Evolutionary conservation across 2,113 vertebrate species (phyloP).

Genomic region (Emydocephalus ijimae): DNA sequence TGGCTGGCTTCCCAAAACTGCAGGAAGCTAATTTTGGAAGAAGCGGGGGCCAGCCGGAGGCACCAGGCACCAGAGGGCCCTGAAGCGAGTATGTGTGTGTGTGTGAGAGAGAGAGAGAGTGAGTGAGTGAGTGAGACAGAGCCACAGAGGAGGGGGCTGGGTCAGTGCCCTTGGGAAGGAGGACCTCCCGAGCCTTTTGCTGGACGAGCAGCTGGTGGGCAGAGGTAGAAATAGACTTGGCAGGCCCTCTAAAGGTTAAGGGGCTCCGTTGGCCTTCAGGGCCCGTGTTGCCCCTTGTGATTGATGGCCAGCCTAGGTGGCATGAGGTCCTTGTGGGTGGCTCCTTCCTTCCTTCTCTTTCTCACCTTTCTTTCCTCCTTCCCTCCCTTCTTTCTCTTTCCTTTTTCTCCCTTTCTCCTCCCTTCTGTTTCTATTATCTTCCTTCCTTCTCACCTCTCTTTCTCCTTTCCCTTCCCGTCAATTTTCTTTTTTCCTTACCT

Average conservation of each 20-base stretch:
- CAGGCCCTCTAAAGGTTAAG: background rate
- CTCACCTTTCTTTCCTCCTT: background rate
- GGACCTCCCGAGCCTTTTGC: background rate
- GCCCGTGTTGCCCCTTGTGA: background rate
- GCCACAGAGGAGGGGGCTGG: background rate
- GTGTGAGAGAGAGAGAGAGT: background rate
- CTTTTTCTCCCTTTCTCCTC: background rate
- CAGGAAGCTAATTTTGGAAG: too few relatives aligned
- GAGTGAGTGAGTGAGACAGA: too few relatives aligned
- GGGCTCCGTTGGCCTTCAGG: background rate
- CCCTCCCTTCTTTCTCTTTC: background rate
- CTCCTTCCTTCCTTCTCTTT: background rate
- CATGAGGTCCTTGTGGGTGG: background rate
- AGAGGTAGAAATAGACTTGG: conserved; percentile 53
- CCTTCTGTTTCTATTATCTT: too few relatives aligned
- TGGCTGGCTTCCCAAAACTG: too few relatives aligned
- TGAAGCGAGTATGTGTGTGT: too few relatives aligned
- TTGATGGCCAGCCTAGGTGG: background rate
- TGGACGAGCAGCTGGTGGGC: conserved; percentile 50
- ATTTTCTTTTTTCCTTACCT: too few relatives aligned
- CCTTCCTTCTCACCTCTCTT: too few relatives aligned
- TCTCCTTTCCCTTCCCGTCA: too few relatives aligned
- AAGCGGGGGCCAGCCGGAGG: too few relatives aligned
- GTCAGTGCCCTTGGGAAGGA: background rate
- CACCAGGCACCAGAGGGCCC: too few relatives aligned